phyloP scores from a whole-genome alignment of 2,113 vertebrate genomes.

The Sinocyclocheilus grahami region DNA sequence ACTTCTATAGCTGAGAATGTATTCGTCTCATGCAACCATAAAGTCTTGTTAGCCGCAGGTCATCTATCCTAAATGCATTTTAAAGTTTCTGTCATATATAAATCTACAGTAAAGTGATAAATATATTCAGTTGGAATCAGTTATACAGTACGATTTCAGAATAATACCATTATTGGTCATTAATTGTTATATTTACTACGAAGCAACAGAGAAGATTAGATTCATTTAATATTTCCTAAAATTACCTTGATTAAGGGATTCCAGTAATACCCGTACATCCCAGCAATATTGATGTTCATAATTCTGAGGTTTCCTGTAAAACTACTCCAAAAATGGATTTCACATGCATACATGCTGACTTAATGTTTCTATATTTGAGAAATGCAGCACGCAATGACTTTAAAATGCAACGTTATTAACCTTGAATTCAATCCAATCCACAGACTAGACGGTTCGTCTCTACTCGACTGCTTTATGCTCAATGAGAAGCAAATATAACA shows the following conservation, averaged over 20 bases:
- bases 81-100: not conserved
- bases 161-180: conserved; percentile 7
- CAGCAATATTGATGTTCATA: conserved; percentile 23
- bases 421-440: not conserved
- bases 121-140: not conserved
- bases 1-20: not conserved
- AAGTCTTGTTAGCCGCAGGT: not conserved
- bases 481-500: not conserved
- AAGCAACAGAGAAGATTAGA: conserved; percentile 22
- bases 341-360: not conserved
- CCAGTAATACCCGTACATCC: conserved; percentile 42
- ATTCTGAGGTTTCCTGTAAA: conserved; percentile 44
- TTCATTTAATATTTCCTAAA: conserved; percentile 37
- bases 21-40: not conserved
- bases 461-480: not conserved
- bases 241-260: conserved; percentile 35
- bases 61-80: not conserved
- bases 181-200: conserved; percentile 41
- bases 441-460: conserved; percentile 11
- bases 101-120: not conserved
- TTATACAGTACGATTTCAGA: no score
- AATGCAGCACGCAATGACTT: not conserved
- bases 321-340: conserved; percentile 22
- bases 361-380: conserved; percentile 20
- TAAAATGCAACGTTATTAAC: not conserved